Base-by-base conservation (phyloP, 2,113 vertebrate species). In the Willisornis vidua region DNA sequence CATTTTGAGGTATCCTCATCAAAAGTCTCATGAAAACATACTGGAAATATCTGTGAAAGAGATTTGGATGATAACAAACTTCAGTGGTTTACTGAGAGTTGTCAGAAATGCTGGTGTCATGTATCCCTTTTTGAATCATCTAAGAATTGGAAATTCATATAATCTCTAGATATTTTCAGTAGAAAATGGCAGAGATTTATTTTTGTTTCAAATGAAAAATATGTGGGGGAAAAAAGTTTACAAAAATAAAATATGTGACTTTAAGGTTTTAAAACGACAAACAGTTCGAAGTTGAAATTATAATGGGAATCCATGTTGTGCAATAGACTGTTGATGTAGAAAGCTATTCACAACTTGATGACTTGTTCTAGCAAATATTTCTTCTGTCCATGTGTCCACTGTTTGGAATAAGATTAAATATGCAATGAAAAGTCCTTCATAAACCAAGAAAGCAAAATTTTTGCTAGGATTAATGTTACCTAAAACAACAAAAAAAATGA, bases 221-320 rank as follows among this genome's bases (percentile, higher is more conserved):
- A 31, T 1, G 2, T 29, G 10, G 7, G 41, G 8, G 26, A 14
- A 48, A 41, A 71, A 19, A 63, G 18, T 80, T 84, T 14, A 74
- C 31, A 55, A 72, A 91, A 91, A 51, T 24, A 9, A 15, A 12
- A 22, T 68, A 48, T 85, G 39, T 35, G 37, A 39, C 31, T 59
- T 33, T 25, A 4, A 19, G 33, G 37, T 59, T 83, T 93, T 81
- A 31, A 79, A 78, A 71, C 29, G 3, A 29, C 2, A 9, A 52
- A 33, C 22, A 54, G 7, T 71, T 78, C 14, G 63, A 87, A 84
- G 14, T 39, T 51, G 15, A 62, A 80, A 35, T 73, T 31, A 28
- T n/a, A 49, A 11, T 49, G 28, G 33, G 19, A 67, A 63, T 77
- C 10, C 39, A 65, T 7, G 45, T 14, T 31, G 43, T 0, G 0